Percentiles rank a stretch among this genome's conserved stretches.
Evolutionary conservation across 2,113 vertebrate genomes (phyloP).

Genomic region (Bathybates hornii): DNA sequence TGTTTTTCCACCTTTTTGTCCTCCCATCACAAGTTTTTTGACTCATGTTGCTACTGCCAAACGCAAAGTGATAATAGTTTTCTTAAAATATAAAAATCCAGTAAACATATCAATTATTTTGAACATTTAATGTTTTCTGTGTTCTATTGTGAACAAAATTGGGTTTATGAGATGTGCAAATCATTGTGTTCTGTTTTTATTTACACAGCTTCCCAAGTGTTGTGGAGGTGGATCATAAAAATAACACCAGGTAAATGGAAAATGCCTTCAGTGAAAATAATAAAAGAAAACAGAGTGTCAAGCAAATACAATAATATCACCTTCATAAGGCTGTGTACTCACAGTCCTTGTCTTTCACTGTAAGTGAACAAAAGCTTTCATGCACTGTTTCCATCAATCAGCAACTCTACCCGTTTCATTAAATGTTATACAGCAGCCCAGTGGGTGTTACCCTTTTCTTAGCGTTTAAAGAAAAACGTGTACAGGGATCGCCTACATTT

Average conservation of each 20-base stretch:
- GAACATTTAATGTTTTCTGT: neutral
- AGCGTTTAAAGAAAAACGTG: neutral
- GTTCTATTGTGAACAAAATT: neutral
- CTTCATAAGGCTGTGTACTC: neutral
- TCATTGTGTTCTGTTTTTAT: neutral
- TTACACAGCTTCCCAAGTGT: neutral
- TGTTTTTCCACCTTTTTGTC: neutral
- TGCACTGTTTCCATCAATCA: neutral
- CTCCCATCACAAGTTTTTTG: neutral
- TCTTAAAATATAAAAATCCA: neutral
- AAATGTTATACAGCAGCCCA: neutral
- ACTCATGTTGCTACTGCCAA: neutral
- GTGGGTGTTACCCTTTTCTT: neutral
- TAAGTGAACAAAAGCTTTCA: neutral
- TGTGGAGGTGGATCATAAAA: neutral
- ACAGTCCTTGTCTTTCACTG: neutral
- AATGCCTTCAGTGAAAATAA: neutral
- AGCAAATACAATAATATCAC: neutral
- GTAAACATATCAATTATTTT: neutral
- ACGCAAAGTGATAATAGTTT: neutral
- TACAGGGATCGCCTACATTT: neutral
- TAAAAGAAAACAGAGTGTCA: neutral
- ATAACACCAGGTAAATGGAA: neutral
- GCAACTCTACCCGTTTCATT: neutral
- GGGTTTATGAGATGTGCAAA: neutral